Evolutionary conservation across 2,888 invertebrate species (phyloP).

Genomic region (Tortrix viridana): DNA sequence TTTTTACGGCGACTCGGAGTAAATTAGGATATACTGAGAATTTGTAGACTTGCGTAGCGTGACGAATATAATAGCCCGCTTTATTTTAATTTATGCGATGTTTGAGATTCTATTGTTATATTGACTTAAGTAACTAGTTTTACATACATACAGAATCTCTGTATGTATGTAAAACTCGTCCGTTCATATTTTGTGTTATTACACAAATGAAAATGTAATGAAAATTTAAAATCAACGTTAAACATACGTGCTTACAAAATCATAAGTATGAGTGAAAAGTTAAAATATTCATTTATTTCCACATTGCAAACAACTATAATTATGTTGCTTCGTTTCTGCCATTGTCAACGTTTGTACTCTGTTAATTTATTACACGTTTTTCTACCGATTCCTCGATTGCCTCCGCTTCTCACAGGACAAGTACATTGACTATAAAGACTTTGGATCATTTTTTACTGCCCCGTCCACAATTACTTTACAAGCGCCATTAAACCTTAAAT

Average conservation of each 20-base stretch:
- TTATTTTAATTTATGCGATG: constrained; percentile 18
- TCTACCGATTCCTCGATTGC: constrained; percentile 14
- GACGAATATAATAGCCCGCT: constrained; percentile 9
- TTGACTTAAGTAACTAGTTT: too few species aligned
- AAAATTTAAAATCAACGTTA: too few species aligned
- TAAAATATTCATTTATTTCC: too few species aligned
- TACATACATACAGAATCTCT: too few species aligned
- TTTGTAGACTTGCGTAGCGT: constrained; percentile 15
- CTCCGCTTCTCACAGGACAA: constrained; percentile 18
- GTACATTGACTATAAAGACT: constrained; percentile 27
- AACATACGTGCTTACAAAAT: too few species aligned
- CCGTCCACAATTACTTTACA: constrained; percentile 55
- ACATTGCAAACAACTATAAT: too few species aligned
- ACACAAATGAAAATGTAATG: too few species aligned
- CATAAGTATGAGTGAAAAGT: too few species aligned
- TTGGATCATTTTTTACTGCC: constrained; percentile 39
- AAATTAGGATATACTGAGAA: constrained; percentile 29
- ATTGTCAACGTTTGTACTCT: background rate
- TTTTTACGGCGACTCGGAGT: constrained; percentile 17
- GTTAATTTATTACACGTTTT: constrained; percentile 22
- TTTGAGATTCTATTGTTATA: too few species aligned
- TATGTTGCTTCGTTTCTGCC: too few species aligned
- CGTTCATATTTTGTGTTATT: too few species aligned
- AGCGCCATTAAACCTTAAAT: constrained; percentile 63
- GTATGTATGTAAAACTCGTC: too few species aligned